These are phyloP conservation scores for Psilopsiagon aymara DNA, from an alignment of 2,113 vertebrate species.

Conservation along the genomic window DNA sequence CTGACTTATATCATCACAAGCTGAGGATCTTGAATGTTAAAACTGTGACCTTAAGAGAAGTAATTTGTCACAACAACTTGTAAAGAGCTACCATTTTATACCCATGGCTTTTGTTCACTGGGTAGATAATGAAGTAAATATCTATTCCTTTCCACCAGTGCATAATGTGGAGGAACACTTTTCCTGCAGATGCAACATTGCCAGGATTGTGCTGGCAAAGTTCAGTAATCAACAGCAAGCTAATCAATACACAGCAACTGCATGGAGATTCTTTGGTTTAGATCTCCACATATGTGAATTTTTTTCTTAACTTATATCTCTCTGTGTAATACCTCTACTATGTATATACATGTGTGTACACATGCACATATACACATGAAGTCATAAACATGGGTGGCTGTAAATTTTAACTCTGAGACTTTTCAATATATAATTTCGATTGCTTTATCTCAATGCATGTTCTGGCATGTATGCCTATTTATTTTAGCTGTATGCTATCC, in stretches of 20 bases:
- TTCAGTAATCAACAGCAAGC: neutral
- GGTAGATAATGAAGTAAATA: neutral
- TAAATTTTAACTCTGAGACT: neutral
- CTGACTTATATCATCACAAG: neutral
- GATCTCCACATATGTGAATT: accelerated
- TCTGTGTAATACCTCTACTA: neutral
- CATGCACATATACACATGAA: neutral
- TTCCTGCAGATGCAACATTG: neutral
- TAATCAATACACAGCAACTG: neutral
- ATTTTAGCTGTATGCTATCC: neutral
- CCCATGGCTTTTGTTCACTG: neutral
- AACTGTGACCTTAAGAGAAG: neutral
- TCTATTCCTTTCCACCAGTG: neutral
- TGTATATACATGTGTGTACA: neutral
- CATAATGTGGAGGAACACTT: neutral
- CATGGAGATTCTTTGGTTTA: neutral
- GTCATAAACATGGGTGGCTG: neutral
- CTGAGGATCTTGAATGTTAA: neutral
- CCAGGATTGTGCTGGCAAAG: neutral
- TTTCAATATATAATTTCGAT: neutral
- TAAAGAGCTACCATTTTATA: neutral
- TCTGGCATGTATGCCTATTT: neutral
- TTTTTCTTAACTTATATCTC: neutral
- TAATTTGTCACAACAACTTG: neutral
- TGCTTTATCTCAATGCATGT: neutral